Percentiles rank a stretch among this genome's conserved stretches.
Evolutionary conservation across 92 coral and sea anemone genomes (phyloP).

Genomic region (Zoanthus sansibaricus): DNA sequence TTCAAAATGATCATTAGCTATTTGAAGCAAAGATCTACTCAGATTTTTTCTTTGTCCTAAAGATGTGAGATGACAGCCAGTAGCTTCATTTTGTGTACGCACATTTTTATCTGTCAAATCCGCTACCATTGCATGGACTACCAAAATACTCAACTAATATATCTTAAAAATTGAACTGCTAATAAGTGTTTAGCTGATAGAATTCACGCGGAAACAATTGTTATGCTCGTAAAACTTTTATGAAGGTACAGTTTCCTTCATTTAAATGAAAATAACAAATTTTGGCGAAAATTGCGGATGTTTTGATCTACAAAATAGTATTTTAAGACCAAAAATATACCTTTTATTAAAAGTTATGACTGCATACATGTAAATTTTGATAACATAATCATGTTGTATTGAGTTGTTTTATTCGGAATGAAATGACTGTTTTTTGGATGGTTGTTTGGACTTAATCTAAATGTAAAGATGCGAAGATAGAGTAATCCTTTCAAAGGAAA

Average conservation of each 20-base stretch:
- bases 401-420: background rate
- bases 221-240: background rate
- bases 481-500: background rate
- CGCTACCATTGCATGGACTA: background rate
- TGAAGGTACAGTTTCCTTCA: background rate
- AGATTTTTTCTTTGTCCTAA: conserved; percentile 4
- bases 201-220: background rate
- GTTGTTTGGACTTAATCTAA: background rate
- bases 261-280: background rate
- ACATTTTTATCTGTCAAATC: no score
- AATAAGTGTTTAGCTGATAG: background rate
- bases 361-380: background rate
- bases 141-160: background rate
- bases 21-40: background rate
- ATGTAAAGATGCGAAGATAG: background rate
- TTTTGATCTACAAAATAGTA: background rate
- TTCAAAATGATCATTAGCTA: background rate
- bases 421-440: background rate
- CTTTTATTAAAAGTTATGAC: background rate
- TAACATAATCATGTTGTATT: background rate
- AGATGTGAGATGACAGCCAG: background rate
- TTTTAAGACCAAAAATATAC: background rate
- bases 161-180: no score
- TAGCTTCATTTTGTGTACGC: background rate
- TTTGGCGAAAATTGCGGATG: background rate